These are phyloP conservation scores for Australoheros facetus DNA, from an alignment of 2,797 vertebrate genomes.

Conservation along the genomic window DNA sequence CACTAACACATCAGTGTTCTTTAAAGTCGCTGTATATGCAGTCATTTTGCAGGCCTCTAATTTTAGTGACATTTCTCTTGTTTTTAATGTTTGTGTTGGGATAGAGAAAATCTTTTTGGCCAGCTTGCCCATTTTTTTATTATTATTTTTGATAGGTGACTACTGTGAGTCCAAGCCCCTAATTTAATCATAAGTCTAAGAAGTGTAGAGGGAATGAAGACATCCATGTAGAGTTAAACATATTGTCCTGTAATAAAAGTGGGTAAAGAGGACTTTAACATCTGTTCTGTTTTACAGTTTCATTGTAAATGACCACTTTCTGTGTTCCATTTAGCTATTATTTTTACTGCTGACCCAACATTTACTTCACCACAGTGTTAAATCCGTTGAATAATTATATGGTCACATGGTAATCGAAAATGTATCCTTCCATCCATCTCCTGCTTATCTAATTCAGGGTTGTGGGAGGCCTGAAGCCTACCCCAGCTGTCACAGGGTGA, in stretches of 20 bases:
- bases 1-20: constrained; percentile 1
- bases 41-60: constrained; percentile 8
- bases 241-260: not conserved
- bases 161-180: not conserved
- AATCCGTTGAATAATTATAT: not conserved
- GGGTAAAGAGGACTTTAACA: not conserved
- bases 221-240: not conserved
- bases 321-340: too few relatives aligned
- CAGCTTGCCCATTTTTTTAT: not conserved
- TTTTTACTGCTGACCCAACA: not conserved
- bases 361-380: not conserved
- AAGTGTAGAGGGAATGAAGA: not conserved
- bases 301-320: not conserved
- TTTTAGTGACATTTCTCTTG: not conserved
- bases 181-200: not conserved
- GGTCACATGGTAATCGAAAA: not conserved
- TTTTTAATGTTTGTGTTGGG: not conserved
- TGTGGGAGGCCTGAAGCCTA: not conserved
- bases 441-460: not conserved
- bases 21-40: not conserved
- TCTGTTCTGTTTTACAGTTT: not conserved
- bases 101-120: not conserved
- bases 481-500: not conserved
- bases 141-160: not conserved
- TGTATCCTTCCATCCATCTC: not conserved